Evolutionary conservation across 92 coral and sea anemone genomes (phyloP), one percentile per base, ranked within the genome.

Genomic region (Bergia puertoricense): DNA sequence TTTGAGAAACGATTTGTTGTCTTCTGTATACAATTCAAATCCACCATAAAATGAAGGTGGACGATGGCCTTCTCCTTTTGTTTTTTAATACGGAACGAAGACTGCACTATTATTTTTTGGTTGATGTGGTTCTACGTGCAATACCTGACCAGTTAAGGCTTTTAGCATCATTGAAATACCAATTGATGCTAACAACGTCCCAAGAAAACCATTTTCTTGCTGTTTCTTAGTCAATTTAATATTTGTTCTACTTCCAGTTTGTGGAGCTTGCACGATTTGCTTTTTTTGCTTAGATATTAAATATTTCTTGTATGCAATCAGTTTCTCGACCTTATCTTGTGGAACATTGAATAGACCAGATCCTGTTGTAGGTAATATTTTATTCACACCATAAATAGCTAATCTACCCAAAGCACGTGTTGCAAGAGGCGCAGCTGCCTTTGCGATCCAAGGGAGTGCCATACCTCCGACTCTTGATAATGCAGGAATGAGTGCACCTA

Each of bases 301-400:
- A 10, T 69, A 76, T 15, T 23, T 73, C 44, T 85, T 72, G n/a
- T 85, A 76, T 4, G 80, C 81, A 54, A 85, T 85, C 4, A 85
- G 88, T 39, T 85, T 67, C 40, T 85, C 88, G n/a, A 69, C 79
- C 44, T 71, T 85, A 38, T 85, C 79, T 38, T 85, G 88, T 1
- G 88, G 30, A 30, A 30, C 30, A 30, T 81, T 0, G 72, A n/a
- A 4, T 20, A 71, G 42, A 72, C 39, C 38, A 71, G 79, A 39
- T 66, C 78, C 78, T 2, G 4, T 7, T 74, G 38, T 0, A 8
- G 78, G 22, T 0, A 74, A 14, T 37, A n/a, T 0, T 48, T 23
- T 46, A 1, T 79, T 46, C 41, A 48, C 41, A 3, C 82, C 82
- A 67, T 67, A 79, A 82, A 50, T 82, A 62, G 76, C 75, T 13